Conservation (phyloP, 2,113 vertebrate species). For the Scophthalmus maximus region DNA sequence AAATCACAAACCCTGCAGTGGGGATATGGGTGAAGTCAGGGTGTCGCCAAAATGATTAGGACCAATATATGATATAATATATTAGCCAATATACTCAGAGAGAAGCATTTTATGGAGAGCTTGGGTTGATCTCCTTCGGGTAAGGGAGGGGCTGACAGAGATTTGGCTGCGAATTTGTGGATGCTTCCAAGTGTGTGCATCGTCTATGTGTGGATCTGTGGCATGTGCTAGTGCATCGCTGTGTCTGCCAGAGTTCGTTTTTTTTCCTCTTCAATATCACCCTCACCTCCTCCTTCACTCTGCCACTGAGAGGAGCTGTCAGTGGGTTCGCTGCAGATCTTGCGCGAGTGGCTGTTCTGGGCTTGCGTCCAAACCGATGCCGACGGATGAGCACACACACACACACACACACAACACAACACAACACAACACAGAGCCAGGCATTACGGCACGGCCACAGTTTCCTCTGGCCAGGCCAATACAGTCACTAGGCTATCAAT, state of each 20-base stretch:
- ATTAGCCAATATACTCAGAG: no score
- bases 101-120: no score
- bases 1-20: no score
- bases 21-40: no score
- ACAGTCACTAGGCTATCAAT: slow-evolving; percentile 34
- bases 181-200: slow-evolving; percentile 15
- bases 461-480: slow-evolving; percentile 55
- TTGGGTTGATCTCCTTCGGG: not conserved
- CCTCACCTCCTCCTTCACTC: slow-evolving; percentile 49
- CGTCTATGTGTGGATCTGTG: slow-evolving; percentile 8
- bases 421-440: slow-evolving; percentile 44
- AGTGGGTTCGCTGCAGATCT: slow-evolving; percentile 48
- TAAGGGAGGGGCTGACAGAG: not conserved
- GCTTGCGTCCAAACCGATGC: slow-evolving; percentile 65
- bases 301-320: slow-evolving; percentile 60
- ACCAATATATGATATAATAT: no score
- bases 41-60: no score
- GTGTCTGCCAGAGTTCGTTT: slow-evolving; percentile 28
- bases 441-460: slow-evolving; percentile 54
- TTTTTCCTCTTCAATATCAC: slow-evolving; percentile 6
- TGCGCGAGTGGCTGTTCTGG: slow-evolving; percentile 55
- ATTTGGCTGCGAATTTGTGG: slow-evolving; percentile 1
- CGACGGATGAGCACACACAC: slow-evolving; percentile 35
- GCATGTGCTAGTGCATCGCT: slow-evolving; percentile 18
- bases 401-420: no score